A percentile compares a stretch with the other conserved stretches of the same genome.
phyloP scores from a whole-genome alignment of 2,888 invertebrate genomes.

The Entomobrya multifasciata region DNA sequence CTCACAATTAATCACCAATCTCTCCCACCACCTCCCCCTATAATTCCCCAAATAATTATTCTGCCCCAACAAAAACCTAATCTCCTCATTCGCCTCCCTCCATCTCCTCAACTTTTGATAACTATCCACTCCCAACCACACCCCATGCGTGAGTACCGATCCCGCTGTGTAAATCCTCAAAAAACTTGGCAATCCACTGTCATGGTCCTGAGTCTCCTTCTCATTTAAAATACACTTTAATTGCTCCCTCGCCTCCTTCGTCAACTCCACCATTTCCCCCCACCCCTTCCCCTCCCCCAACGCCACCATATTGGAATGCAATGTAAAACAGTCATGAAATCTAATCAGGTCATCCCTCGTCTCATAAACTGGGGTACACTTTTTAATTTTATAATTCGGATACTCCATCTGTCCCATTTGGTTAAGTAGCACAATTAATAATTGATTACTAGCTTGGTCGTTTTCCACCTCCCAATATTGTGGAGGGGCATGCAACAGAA shows the following conservation, averaged over 20 bases:
- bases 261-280: slow-evolving; percentile 70
- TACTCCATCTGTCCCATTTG: slow-evolving; percentile 82
- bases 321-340: slow-evolving; percentile 75
- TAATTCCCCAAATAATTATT: slow-evolving; percentile 82
- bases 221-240: slow-evolving; percentile 55
- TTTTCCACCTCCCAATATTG: slow-evolving; percentile 80
- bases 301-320: slow-evolving; percentile 68
- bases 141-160: slow-evolving; percentile 81
- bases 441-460: slow-evolving; percentile 78
- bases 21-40: slow-evolving; percentile 84
- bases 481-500: slow-evolving; percentile 82
- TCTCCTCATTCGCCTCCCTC: slow-evolving; percentile 83
- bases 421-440: slow-evolving; percentile 81
- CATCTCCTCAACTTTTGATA: slow-evolving; percentile 82
- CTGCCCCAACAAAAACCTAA: slow-evolving; percentile 83
- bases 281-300: slow-evolving; percentile 74
- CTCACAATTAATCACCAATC: slow-evolving; percentile 85
- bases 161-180: slow-evolving; percentile 85
- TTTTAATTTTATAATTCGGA: slow-evolving; percentile 81
- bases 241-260: too few species aligned
- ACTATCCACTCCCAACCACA: slow-evolving; percentile 82
- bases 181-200: slow-evolving; percentile 82
- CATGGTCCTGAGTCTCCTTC: slow-evolving; percentile 57
- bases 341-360: slow-evolving; percentile 81
- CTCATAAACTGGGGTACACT: slow-evolving; percentile 81